Evolutionary conservation across 1,140 invertebrate species (phyloP), one percentile per base, ranked within the genome.

Genomic region (Cyrtorhinus lividipennis): DNA sequence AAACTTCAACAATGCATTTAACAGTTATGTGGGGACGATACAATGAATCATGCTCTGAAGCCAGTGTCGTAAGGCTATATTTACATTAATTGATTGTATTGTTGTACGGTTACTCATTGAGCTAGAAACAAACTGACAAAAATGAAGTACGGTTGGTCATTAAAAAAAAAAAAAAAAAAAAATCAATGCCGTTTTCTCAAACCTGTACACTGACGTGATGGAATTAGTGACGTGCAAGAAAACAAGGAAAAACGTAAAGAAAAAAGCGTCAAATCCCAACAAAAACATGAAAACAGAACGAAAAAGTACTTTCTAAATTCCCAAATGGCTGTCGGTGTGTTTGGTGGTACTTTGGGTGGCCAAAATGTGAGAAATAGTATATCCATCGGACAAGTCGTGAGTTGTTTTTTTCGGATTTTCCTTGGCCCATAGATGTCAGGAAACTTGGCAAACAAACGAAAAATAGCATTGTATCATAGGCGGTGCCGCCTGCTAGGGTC

Each of bases 51-150:
- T 61, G 59, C 59, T 27, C 24, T 25, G 24, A 61, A 61, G 59
- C 59, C 59, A 61, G 59, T 61, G 59, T 18, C 45, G 30, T 44
- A 61, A 61, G 59, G 59, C 59, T 61, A 61, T 61, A 58, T 58
- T 45, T 61, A 61, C 59, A 61, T 20, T 61, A 59, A 23, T 23
- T 58, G 27, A 24, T 59, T n/a, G 25, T 8, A 15, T 15, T 59
- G 18, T 30, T n/a, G n/a, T n/a, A n/a, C n/a, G n/a, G n/a, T n/a
- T n/a, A n/a, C n/a, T n/a, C n/a, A n/a, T n/a, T n/a, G n/a, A n/a
- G n/a, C n/a, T n/a, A n/a, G n/a, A n/a, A n/a, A n/a, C n/a, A n/a
- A n/a, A n/a, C n/a, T n/a, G n/a, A n/a, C n/a, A n/a, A n/a, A n/a
- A n/a, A n/a, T n/a, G n/a, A n/a, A n/a, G n/a, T n/a, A n/a, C n/a